Evolutionary conservation across 2,888 invertebrate genomes (phyloP), one percentile per base, ranked within the genome.

Genomic region (Corythucha ciliata): DNA sequence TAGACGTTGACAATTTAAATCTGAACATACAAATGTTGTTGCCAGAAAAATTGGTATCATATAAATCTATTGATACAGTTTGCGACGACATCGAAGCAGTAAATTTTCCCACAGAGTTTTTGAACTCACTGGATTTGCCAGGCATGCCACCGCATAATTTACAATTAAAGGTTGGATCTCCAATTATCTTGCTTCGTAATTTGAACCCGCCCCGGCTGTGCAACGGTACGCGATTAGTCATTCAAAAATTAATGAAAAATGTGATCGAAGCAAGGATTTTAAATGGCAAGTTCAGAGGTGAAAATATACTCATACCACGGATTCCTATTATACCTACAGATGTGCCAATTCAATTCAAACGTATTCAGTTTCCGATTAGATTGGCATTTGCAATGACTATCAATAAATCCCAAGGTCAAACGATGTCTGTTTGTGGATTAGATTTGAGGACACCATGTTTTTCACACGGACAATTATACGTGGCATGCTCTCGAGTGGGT

Each of bases 1-100:
- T 29, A n/a, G 52, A 57, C 50, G 64, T 65, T 39, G 59, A 65
- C 58, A 57, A 62, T 56, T 27, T 61, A 20, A 66, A 66, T 57
- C 60, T 52, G 40, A 57, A 57, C 63, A 61, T 50, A 54, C 57
- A 57, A 10, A 55, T n/a, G n/a, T n/a, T n/a, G n/a, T n/a, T 62
- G 37, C 24, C 55, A 41, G 60, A 58, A 21, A 55, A 60, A 54
- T 32, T 61, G 61, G 53, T 57, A 58, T 53, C 48, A 40, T 60
- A 52, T 45, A 60, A 59, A 59, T 62, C 58, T 54, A 60, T 62
- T 47, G 61, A 63, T 60, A 60, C 59, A 36, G 49, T 52, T 42
- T 48, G 41, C 48, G 55, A 58, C 47, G 42, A 52, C 48, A 55
- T 56, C 25, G 53, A 58, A 57, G 60, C 58, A 18, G 34, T 24